Base-by-base conservation (phyloP, 2,113 vertebrate species). In the Leucosticte australis region DNA sequence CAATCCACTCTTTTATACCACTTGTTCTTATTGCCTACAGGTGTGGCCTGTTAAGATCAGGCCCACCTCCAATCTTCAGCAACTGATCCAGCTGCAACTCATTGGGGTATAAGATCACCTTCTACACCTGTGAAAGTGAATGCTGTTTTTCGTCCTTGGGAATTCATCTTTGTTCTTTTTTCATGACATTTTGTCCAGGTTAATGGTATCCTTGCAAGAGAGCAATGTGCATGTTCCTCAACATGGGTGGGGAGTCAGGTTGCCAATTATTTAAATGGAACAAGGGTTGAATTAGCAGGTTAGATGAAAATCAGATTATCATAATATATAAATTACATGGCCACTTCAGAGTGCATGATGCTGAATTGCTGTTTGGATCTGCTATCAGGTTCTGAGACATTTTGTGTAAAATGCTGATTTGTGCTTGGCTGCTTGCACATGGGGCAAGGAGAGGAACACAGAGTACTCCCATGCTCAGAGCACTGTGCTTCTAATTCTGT, bases 261-360 rank as follows among this genome's bases (percentile, higher is more conserved):
- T 80, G 76, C 78, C 92, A 95, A 52, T 93, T 86, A 88, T 86
- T 94, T 59, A 74, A 94, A 59, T 37, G 84, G 57, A 94, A 81
- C 50, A 87, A 70, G 0, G 0, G 56, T 55, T 88, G 67, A 91
- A 85, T 94, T 89, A 90, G 59, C 20, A 88, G 68, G 33, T 69
- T 92, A 94, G 85, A 95, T 95, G 82, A 67, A 88, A 96, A 97
- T 59, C 94, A 96, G 91, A 88, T 90, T 95, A 95, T 94, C 79
- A 60, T 80, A 86, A 91, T 90, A 83, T 6, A 91, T 86, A 86
- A 95, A 91, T 93, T 74, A 91, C 82, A 85, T 24, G 75, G 77
- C 70, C 90, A 83, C 78, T 91, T 94, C 50, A 70, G 57, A 74
- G 82, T 53, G n/a, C 1, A 0, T 88, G 87, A 69, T 0, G 4